These are phyloP conservation scores for Omphaloscelis lunosa DNA, from an alignment of 2,888 invertebrate species.

Conservation along the genomic window DNA sequence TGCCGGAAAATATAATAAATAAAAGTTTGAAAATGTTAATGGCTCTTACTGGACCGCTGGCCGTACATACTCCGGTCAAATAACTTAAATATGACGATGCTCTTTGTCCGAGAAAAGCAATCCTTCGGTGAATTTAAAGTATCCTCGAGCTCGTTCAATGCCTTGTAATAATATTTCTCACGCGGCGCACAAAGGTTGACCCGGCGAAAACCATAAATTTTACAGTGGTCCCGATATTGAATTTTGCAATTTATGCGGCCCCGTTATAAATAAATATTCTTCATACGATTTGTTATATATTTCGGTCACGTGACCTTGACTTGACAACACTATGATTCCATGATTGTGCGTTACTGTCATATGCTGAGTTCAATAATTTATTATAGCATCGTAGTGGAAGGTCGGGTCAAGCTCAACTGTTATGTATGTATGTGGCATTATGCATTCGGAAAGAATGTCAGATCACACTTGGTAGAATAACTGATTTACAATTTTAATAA, in stretches of 20 bases:
- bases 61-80: conserved; percentile 62
- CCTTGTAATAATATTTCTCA: conserved; percentile 82
- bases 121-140: conserved; percentile 83
- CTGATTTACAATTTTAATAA: conserved; percentile 64
- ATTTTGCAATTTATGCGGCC: conserved; percentile 81
- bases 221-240: conserved; percentile 83
- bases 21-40: conserved; percentile 68
- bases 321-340: conserved; percentile 65
- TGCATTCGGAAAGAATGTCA: conserved; percentile 54
- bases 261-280: conserved; percentile 71
- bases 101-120: conserved; percentile 75
- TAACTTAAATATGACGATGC: conserved; percentile 69
- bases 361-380: conserved; percentile 68
- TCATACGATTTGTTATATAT: conserved; percentile 66
- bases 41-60: conserved; percentile 43
- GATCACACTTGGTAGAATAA: conserved; percentile 47
- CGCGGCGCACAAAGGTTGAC: conserved; percentile 78
- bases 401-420: conserved; percentile 64
- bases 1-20: conserved; percentile 66
- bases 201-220: conserved; percentile 84
- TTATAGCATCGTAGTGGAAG: conserved; percentile 68
- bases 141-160: conserved; percentile 77
- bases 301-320: conserved; percentile 74
- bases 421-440: conserved; percentile 39
- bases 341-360: conserved; percentile 65